These are phyloP conservation scores for Hyles vespertilio DNA, from an alignment of 1,140 invertebrate species.

Conservation along the genomic window DNA sequence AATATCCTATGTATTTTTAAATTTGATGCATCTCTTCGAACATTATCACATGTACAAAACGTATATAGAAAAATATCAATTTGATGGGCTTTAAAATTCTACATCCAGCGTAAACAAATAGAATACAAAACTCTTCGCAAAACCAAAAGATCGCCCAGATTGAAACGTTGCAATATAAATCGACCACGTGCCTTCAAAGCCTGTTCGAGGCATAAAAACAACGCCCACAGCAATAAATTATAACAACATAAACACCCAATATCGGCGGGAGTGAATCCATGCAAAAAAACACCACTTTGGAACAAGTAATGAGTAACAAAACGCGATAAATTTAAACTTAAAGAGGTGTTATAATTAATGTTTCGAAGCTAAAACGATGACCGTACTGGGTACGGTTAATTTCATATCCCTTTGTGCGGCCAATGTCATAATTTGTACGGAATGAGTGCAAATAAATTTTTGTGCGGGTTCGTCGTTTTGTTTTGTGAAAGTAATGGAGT, in stretches of 20 bases:
- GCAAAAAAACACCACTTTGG: conserved; percentile 42
- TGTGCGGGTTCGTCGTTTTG: conserved; percentile 9
- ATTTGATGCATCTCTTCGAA: no score
- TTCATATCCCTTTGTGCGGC: conserved; percentile 45
- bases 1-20: no score
- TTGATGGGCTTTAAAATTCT: no score
- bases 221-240: conserved; percentile 62
- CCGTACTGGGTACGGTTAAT: conserved; percentile 44
- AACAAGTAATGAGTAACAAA: conserved; percentile 63
- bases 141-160: conserved; percentile 53
- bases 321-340: conserved; percentile 67
- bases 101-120: no score
- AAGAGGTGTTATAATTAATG: conserved; percentile 74
- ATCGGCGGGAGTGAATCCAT: conserved; percentile 35
- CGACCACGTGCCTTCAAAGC: conserved; percentile 56
- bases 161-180: conserved; percentile 64
- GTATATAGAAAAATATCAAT: no score
- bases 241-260: conserved; percentile 63
- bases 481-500: not conserved
- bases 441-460: conserved; percentile 19
- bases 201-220: conserved; percentile 53
- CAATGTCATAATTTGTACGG: conserved; percentile 59
- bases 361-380: conserved; percentile 53
- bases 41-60: no score
- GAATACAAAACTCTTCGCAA: conserved; percentile 16